These are phyloP conservation scores for Physocephala rufipes DNA, from an alignment of 2,888 invertebrate genomes.

Conservation along the genomic window DNA sequence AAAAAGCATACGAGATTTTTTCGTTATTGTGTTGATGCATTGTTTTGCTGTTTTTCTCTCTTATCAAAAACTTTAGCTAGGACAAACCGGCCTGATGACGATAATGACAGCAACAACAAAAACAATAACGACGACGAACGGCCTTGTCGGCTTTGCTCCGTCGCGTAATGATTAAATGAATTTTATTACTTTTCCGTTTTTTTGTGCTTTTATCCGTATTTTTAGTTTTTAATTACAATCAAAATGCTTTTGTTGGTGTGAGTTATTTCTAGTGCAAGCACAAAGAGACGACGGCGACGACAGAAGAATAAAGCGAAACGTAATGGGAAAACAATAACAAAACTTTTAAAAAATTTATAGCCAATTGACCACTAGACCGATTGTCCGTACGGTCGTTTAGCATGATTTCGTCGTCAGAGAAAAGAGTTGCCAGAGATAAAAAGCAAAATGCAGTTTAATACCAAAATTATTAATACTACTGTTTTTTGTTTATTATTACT, in stretches of 20 bases:
- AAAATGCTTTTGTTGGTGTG: conserved; percentile 29
- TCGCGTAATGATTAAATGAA: conserved; percentile 21
- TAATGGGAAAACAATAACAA: no score
- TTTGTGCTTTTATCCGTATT: conserved; percentile 17
- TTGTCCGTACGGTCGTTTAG: no score
- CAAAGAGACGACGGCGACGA: no score
- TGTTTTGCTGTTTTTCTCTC: conserved; percentile 10
- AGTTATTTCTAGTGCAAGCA: no score
- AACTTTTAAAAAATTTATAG: no score
- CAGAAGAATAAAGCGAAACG: no score
- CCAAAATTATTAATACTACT: no score
- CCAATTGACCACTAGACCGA: no score
- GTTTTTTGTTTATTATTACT: no score
- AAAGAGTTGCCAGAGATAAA: no score
- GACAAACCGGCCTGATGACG: not conserved
- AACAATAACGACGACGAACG: conserved; percentile 6
- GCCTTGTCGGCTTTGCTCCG: conserved; percentile 13
- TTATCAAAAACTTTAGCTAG: not conserved
- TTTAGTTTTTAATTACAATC: conserved; percentile 26
- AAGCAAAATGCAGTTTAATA: no score
- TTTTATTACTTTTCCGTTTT: conserved; percentile 20
- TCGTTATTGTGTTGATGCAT: not conserved
- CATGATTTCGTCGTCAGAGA: no score
- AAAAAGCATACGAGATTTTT: not conserved
- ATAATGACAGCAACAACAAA: not conserved